These are phyloP conservation scores for Rutilus rutilus DNA, from an alignment of 2,113 vertebrate species.

Conservation along the genomic window DNA sequence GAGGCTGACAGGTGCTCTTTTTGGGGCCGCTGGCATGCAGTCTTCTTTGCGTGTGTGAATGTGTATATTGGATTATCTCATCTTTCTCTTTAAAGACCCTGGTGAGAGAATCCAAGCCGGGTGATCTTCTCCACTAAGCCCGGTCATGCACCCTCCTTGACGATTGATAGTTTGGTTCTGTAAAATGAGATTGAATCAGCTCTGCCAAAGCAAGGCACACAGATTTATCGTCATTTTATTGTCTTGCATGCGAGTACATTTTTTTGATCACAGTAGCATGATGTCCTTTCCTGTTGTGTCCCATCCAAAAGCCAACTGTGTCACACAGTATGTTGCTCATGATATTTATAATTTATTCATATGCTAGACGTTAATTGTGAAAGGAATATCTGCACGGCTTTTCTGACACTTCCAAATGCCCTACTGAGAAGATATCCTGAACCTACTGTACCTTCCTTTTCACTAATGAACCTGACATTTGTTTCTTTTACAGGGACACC, in stretches of 20 bases:
- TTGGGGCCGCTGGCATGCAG: slow-evolving; percentile 27
- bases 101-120: slow-evolving; percentile 14
- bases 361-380: slow-evolving; percentile 43
- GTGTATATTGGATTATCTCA: slow-evolving; percentile 45
- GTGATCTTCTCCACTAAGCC: slow-evolving; percentile 14
- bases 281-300: background rate
- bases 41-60: background rate
- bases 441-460: slow-evolving; percentile 20
- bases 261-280: background rate
- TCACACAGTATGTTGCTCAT: slow-evolving; percentile 35
- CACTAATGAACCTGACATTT: slow-evolving; percentile 54
- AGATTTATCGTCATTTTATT: background rate
- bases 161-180: background rate
- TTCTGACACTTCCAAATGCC: slow-evolving; percentile 26
- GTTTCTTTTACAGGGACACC: background rate
- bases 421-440: slow-evolving; percentile 49
- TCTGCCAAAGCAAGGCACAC: background rate
- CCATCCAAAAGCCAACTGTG: slow-evolving; percentile 31
- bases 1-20: slow-evolving; percentile 52
- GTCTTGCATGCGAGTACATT: background rate
- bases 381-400: slow-evolving; percentile 36
- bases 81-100: slow-evolving; percentile 38
- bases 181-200: background rate
- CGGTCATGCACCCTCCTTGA: slow-evolving; percentile 3
- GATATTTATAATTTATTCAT: slow-evolving; percentile 63